These are phyloP conservation scores for Trichosurus vulpecula DNA, from an alignment of 2,797 vertebrate genomes.

Conservation along the genomic window DNA sequence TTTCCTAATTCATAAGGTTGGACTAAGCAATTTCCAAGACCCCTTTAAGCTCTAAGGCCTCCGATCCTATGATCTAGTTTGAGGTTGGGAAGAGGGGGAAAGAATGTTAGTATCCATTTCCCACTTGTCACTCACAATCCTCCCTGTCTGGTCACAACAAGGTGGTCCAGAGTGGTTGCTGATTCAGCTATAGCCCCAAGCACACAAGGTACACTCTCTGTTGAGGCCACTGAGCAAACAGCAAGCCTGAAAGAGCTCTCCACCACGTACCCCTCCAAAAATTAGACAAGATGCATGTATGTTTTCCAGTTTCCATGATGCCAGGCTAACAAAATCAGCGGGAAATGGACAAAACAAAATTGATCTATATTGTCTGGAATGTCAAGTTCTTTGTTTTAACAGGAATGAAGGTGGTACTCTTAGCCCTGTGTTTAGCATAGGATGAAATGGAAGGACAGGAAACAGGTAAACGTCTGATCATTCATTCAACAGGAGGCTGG, in stretches of 20 bases:
- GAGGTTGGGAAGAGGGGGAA: background rate
- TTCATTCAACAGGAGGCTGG: background rate
- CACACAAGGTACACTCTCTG: background rate
- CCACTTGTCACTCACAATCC: background rate
- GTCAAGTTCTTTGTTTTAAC: background rate
- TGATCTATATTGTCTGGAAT: background rate
- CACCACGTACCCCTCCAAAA: background rate
- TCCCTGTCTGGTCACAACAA: background rate
- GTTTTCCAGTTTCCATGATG: background rate
- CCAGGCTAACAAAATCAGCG: background rate
- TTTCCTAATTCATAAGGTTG: background rate
- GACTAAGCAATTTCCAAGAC: background rate
- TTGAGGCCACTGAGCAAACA: background rate
- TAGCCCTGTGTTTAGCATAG: background rate
- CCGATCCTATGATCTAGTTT: background rate
- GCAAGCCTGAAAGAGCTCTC: background rate
- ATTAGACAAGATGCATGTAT: background rate
- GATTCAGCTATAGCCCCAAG: background rate
- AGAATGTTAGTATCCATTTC: background rate
- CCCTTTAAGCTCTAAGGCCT: background rate
- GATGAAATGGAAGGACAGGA: background rate
- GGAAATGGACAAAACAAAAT: background rate
- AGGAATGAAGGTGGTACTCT: background rate
- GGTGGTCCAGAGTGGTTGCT: background rate
- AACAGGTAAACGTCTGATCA: background rate